Base-by-base conservation (phyloP, 2,113 vertebrate species). In the Corydoras maculifer region DNA sequence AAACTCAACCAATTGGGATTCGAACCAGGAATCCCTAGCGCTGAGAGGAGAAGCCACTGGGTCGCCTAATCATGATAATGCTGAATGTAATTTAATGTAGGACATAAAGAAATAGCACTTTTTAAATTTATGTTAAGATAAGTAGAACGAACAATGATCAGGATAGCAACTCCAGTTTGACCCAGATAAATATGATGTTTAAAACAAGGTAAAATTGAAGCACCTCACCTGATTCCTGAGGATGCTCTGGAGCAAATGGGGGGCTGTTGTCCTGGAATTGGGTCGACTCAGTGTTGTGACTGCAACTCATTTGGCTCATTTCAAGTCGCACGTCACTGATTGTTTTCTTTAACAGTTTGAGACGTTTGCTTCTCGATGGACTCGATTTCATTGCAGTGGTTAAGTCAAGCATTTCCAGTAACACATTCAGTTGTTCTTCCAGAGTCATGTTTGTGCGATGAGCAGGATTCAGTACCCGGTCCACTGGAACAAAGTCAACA, bases 351-450 rank as follows among this genome's bases (percentile, higher is more conserved):
- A 99, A 87, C 59, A 97, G 82, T 78, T 97, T 99, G 78, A 95
- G 91, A 74, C 97, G 91, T 84, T 95, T 97, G 85, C 92, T 98
- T 80, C 96, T 88, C 2, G 95, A 97, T 15, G 94, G 94, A 59
- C 96, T 94, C 79, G 93, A 92, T 86, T 95, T 99, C 95, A 98
- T 95, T 70, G 94, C 89, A 64, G 86, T 89, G 50, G 94, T 96
- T 65, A 93, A 86, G 88, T 98, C 97, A 81, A 98, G 88, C 79
- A 92, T 95, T 80, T 98, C 94, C 84, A 99, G 85, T 65, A 99
- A 85, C 76, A 92, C 92, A 81, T 88, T 89, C 71, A 99, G 91
- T 86, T 98, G 95, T 65, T 93, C 91, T 83, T 96, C 93, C 82
- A 92, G 86, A 31, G 92, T 83, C 84, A 94, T 93, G 80, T 88